Base-by-base conservation (phyloP, 2,888 invertebrate species). In the Perdita meconis region DNA sequence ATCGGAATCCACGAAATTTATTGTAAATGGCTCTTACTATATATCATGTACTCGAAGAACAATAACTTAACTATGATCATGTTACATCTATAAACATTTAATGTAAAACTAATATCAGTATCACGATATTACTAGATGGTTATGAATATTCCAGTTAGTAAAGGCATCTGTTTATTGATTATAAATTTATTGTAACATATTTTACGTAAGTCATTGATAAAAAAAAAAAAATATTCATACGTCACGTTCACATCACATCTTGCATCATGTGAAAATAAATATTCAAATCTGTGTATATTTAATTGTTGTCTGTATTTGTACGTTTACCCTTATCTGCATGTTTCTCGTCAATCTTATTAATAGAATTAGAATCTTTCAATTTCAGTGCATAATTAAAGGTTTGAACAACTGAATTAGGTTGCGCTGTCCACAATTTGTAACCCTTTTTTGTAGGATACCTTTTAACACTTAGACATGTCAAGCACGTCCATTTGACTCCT, bases 361-460 rank as follows among this genome's bases (percentile, higher is more conserved):
- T 55, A 0, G 34, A 8, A 24, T 47, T 6, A 12, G 36, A 57
- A 3, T 50, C 60, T 12, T 69, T 64, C 13, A 13, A 10, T 74
- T 88, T 89, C 34, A 87, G 72, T 66, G 83, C 78, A 86, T 93
- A 93, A 87, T 93, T 91, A 64, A 93, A 87, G 42, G 92, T 89
- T 90, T 94, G 93, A 50, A 94, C 87, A 22, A 94, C 87, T 44
- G 94, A 93, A 82, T 94, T 93, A 0, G 93, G 90, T 78, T 92
- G 93, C 63, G 95, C 94, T 0, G 92, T 81, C 95, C 95, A 95
- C 13, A 94, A 82, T 84, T 90, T 93, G 69, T 94, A 92, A 64
- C 90, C 91, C 61, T 89, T 87, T 65, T 87, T 91, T 0, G 89
- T 89, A 26, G 90, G 90, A 88, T 93, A 94, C 61, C 84, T 89